Base-by-base conservation (phyloP, 2,113 vertebrate genomes). In the Balaenoptera acutorostrata region DNA sequence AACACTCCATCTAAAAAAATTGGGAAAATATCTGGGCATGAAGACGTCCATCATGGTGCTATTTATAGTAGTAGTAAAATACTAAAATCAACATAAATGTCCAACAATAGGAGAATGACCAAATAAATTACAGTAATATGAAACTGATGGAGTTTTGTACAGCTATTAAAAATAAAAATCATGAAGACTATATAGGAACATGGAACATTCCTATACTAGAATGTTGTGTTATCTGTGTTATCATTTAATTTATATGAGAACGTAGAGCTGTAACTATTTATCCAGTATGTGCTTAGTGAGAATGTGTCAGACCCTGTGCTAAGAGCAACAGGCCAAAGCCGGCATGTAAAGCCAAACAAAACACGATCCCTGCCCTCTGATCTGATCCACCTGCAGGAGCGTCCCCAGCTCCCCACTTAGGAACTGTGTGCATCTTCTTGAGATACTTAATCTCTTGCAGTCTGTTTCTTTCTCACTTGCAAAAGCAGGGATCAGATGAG, bases 291-390 rank as follows among this genome's bases (percentile, higher is more conserved):
- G 29, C 44, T 39, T 13, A 23, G 17, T 12, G 17, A 52, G 27
- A 36, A 44, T 5, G 33, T 2, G 2, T 4, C 21, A 4, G 68
- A 20, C 18, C 8, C 31, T 17, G 8, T 2, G n/a, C 20, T 27
- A 0, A 23, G 6, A 41, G 12, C 4, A 9, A 2, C 31, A 83
- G 61, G 27, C 13, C 8, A 9, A 41, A 64, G 27, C 25, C 9
- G 36, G 2, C 12, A 3, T 9, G 23, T 4, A 13, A 23, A n/a
- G 1, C 9, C 27, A 57, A 55, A 21, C 3, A 10, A 13, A 17
- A 8, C 3, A 5, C 0, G 0, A 6, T 17, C 33, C 15, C 23
- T 2, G 11, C 8, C 23, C 9, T 9, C 4, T 6, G 12, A n/a
- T 36, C 71, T 11, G 23, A 31, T 2, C 5, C 12, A 33, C 41